A percentile compares a stretch with the other conserved stretches of the same genome.
These are phyloP conservation scores for Eugnorisma glareosa DNA, from an alignment of 2,888 invertebrate genomes.

Conservation along the genomic window DNA sequence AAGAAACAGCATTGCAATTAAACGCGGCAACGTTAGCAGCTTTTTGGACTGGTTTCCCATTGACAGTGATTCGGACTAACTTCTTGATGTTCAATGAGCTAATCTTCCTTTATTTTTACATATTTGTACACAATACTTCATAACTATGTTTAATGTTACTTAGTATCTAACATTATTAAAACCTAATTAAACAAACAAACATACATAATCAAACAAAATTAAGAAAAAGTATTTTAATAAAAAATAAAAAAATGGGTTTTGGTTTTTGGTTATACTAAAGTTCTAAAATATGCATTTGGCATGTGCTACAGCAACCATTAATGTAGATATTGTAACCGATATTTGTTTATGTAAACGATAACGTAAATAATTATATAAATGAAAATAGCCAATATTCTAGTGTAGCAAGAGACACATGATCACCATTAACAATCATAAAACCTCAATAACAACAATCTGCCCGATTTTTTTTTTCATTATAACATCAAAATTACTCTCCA, in stretches of 20 bases:
- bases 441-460: background rate
- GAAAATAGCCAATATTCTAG: background rate
- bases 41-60: background rate
- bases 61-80: background rate
- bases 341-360: too few species aligned
- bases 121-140: background rate
- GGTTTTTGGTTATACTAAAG: background rate
- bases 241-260: too few species aligned
- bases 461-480: slow-evolving; percentile 31
- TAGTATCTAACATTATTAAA: too few species aligned
- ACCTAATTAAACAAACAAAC: too few species aligned
- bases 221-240: too few species aligned
- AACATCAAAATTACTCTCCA: slow-evolving; percentile 39
- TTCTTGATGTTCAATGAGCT: background rate
- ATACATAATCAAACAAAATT: too few species aligned
- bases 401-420: background rate
- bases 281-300: too few species aligned
- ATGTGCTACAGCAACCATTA: background rate
- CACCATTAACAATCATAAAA: slow-evolving; percentile 6
- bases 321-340: background rate
- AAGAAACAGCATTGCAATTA: background rate
- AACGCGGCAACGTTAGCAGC: background rate
- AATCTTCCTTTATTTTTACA: background rate
- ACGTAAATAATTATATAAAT: background rate
- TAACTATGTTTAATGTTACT: background rate